Base-by-base conservation (phyloP, 1,140 invertebrate genomes). In the Aporrectodea caliginosa region DNA sequence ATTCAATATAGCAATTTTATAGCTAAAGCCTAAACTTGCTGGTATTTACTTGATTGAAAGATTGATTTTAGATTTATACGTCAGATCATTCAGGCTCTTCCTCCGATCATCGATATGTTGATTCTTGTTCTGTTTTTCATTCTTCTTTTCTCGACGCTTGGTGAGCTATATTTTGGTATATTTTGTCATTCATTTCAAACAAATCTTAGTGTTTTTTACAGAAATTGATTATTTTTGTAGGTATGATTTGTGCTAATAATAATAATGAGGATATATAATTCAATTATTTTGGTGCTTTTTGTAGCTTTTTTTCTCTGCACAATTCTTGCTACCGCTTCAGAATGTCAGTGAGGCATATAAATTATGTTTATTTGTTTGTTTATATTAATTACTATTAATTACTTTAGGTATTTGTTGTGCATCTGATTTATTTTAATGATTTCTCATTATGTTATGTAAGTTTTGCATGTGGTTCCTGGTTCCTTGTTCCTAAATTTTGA, bases 61-160 rank as follows among this genome's bases (percentile, higher is more conserved):
- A n/a, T n/a, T n/a, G n/a, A n/a, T 85, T 83, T 31, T 82, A 90
- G 89, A 80, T 90, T 90, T 75, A 84, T 89, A 75, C 83, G 89
- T 27, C 89, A 91, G 86, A 89, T 91, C 35, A 88, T 97, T 73
- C 94, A 95, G 88, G 94, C 93, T 0, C 85, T 96, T 83, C 94
- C 94, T 34, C 94, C 94, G 1, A 96, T 96, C 84, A 87, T 96
- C 76, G 94, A 96, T 85, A 95, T 96, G 93, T 87, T 97, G 78
- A 90, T 92, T 30, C 90, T 96, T 69, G 88, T 96, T 16, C 88
- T 96, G 82, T 96, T 96, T 87, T 94, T 95, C 84, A 93, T 97
- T 81, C 90, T 92, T 2, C 92, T 94, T 32, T 97, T 95, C 85
- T 93, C 93, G 72, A 89, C 96, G 34, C 85, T 94, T 73, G 89